phyloP scores from a whole-genome alignment of 2,797 vertebrate species.

The Bovichtus diacanthus region DNA sequence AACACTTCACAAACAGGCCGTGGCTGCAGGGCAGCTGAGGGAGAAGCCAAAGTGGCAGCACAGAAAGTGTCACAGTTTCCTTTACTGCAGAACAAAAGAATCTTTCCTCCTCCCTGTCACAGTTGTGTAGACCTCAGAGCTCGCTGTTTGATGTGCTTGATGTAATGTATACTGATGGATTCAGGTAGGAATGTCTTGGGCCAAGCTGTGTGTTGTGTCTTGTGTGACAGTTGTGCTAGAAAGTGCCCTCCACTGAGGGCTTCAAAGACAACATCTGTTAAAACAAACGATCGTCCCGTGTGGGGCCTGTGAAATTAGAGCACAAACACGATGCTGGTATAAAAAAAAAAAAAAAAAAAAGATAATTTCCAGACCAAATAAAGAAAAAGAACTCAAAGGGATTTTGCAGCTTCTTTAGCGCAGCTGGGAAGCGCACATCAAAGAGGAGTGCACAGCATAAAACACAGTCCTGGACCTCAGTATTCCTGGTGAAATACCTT shows the following conservation, averaged over 20 bases:
- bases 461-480: constrained; percentile 43
- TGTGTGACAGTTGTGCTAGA: constrained; percentile 73
- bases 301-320: constrained; percentile 66
- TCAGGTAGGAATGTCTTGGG: constrained; percentile 70
- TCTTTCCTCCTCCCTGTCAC: constrained; percentile 69
- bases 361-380: constrained; percentile 70
- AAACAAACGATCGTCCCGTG: constrained; percentile 72
- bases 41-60: constrained; percentile 37
- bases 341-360: constrained; percentile 10
- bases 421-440: constrained; percentile 53
- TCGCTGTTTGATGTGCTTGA: constrained; percentile 70
- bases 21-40: constrained; percentile 25
- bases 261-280: constrained; percentile 83
- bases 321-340: constrained; percentile 52
- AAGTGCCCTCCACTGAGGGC: constrained; percentile 71
- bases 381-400: constrained; percentile 68
- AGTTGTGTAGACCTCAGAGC: constrained; percentile 58
- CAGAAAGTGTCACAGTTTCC: constrained; percentile 51
- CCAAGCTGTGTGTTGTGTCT: constrained; percentile 64
- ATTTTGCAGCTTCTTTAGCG: constrained; percentile 42
- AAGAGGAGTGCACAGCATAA: constrained; percentile 42
- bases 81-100: constrained; percentile 65
- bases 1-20: constrained; percentile 12
- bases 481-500: constrained; percentile 35
- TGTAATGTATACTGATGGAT: constrained; percentile 73